Evolutionary conservation across 2,888 invertebrate species (phyloP).

Genomic region (Alviniconcha strummeri): DNA sequence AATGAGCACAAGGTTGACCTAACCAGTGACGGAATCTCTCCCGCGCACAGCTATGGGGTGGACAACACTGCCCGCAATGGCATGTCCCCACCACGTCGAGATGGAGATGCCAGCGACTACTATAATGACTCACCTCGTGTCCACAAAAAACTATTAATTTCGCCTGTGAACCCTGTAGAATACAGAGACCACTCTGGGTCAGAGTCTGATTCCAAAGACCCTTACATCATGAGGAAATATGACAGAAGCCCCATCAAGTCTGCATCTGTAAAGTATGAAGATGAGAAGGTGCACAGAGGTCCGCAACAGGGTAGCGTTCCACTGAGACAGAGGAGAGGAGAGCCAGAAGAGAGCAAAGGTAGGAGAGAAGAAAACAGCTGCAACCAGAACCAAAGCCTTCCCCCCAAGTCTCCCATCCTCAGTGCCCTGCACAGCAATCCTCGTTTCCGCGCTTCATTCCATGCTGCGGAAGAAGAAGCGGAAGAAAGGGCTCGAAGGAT

Average conservation of each 20-base stretch:
- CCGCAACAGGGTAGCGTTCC: not conserved
- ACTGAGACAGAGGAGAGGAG: not conserved
- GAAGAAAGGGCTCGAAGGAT: slow-evolving; percentile 55
- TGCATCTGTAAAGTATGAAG: slow-evolving; percentile 34
- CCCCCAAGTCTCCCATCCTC: slow-evolving; percentile 52
- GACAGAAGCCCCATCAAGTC: slow-evolving; percentile 31
- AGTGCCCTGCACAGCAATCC: slow-evolving; percentile 54
- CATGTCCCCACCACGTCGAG: not conserved
- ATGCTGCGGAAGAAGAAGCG: slow-evolving; percentile 58
- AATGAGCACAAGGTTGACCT: slow-evolving; percentile 33
- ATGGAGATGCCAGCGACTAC: not conserved
- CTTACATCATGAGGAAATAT: slow-evolving; percentile 25
- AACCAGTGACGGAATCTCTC: slow-evolving; percentile 5
- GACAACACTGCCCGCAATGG: slow-evolving; percentile 34
- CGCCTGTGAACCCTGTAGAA: slow-evolving; percentile 10
- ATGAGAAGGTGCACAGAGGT: slow-evolving; percentile 7
- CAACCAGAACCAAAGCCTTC: slow-evolving; percentile 24
- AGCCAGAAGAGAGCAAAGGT: not conserved
- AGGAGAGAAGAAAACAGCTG: not conserved
- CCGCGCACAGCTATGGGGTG: slow-evolving; percentile 33
- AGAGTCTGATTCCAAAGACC: slow-evolving; percentile 32
- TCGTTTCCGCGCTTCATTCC: slow-evolving; percentile 56
- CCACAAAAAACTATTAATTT: slow-evolving; percentile 44
- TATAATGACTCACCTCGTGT: slow-evolving; percentile 42
- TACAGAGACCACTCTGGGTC: slow-evolving; percentile 25